Evolutionary conservation across 2,797 vertebrate genomes (phyloP).

Genomic region (Cynopterus sphinx): DNA sequence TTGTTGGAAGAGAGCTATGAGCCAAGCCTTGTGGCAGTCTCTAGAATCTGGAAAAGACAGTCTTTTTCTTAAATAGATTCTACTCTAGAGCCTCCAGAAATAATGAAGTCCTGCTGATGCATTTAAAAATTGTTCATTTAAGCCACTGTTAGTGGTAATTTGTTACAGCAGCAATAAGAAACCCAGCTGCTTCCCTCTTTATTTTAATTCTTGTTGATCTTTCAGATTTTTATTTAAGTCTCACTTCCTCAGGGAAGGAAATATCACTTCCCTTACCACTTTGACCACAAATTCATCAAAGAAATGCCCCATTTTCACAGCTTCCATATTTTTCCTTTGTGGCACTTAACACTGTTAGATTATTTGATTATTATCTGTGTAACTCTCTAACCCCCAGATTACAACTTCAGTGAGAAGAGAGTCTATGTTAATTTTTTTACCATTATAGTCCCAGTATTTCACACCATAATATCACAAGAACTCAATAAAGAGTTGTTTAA

Average conservation of each 20-base stretch:
- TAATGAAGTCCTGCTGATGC: background rate
- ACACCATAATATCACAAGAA: no score
- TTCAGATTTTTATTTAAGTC: background rate
- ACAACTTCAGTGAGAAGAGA: background rate
- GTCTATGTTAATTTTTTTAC: background rate
- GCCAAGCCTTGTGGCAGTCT: background rate
- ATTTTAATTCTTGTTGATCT: background rate
- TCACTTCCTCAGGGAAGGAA: background rate
- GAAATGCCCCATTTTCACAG: background rate
- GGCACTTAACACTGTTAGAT: background rate
- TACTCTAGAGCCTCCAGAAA: background rate
- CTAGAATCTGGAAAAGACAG: background rate
- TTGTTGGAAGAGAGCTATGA: background rate
- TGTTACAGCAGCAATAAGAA: background rate
- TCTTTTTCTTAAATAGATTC: background rate
- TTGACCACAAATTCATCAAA: background rate
- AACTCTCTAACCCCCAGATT: no score
- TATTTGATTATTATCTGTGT: background rate
- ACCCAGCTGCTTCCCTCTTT: background rate
- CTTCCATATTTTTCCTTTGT: background rate
- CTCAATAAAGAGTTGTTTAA: no score
- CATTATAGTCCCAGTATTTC: no score
- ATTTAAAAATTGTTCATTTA: background rate
- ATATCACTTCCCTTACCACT: background rate
- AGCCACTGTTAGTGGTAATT: background rate